Evolutionary conservation across 2,888 invertebrate genomes (phyloP).

Genomic region (Aproaerema taeniolella): DNA sequence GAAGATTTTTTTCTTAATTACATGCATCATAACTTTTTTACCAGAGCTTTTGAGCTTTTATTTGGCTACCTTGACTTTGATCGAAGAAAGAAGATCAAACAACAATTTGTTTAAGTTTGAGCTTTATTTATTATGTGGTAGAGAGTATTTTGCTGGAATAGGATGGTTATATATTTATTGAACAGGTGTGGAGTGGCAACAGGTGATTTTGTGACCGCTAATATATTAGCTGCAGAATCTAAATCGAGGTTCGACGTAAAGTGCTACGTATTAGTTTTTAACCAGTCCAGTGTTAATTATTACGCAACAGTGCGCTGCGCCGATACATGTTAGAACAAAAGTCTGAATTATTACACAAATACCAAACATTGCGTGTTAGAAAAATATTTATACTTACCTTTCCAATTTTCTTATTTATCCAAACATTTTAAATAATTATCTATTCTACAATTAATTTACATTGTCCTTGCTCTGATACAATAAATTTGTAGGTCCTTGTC

Average conservation of each 20-base stretch:
- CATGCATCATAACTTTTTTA: too few relatives aligned
- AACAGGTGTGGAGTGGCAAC: slow-evolving; percentile 67
- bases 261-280: slow-evolving; percentile 27
- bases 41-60: slow-evolving; percentile 43
- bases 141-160: slow-evolving; percentile 26
- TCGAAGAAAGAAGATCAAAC: slow-evolving; percentile 29
- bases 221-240: slow-evolving; percentile 63
- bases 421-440: too few relatives aligned
- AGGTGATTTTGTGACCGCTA: slow-evolving; percentile 72
- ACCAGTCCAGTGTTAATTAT: not conserved
- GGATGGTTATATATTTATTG: slow-evolving; percentile 56
- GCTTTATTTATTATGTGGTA: slow-evolving; percentile 7
- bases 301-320: too few relatives aligned
- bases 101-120: slow-evolving; percentile 14
- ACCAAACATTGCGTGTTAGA: too few relatives aligned
- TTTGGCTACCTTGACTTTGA: slow-evolving; percentile 40
- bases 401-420: too few relatives aligned
- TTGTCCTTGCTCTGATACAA: too few relatives aligned
- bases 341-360: too few relatives aligned
- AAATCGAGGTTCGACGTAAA: slow-evolving; percentile 62
- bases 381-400: too few relatives aligned
- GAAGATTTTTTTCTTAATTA: too few relatives aligned
- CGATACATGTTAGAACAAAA: too few relatives aligned
- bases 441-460: too few relatives aligned
- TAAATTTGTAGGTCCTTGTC: too few relatives aligned